Evolutionary conservation across 2,888 invertebrate genomes (phyloP), one percentile per base, ranked within the genome.

Genomic region (Synergus itoensis): DNA sequence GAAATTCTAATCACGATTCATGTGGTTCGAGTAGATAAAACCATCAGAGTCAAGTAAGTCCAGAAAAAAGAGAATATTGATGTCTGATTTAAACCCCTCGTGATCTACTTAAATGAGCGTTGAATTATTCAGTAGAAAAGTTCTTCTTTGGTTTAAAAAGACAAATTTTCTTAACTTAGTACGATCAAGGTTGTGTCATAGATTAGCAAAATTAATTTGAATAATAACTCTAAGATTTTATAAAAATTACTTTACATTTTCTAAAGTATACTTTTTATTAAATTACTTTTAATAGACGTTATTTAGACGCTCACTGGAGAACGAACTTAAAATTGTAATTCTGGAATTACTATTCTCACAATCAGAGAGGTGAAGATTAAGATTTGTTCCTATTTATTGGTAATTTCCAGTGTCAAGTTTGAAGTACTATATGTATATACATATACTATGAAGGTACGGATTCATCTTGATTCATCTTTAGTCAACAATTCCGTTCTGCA

Each of bases 61-160:
- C 18, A 12, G 18, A 65, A 43, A 65, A 43, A 65, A 28, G 18
- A 41, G 4, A 43, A 40, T 53, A 40, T 53, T 53, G 41, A 65
- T 65, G 65, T 18, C 41, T 18, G 40, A 12, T 5, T 65, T 43
- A 65, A 65, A 65, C 41, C 65, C 65, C 43, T 65, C 41, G 18
- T 41, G 43, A 43, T 65, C 65, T 41, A 65, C 65, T 65, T 40
- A 18, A 43, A 43, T 12, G 11, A 65, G 65, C 14, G 43, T 65
- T 65, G 65, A 65, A 65, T 65, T 43, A 65, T 65, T 65, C 65
- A 65, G 41, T 21, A 14, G 65, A 65, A 43, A 41, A 65, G 12
- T 41, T 12, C 41, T 9, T 18, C n/a, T 65, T 41, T 41, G 43
- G 43, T 40, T 65, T 65, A 65, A 41, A 43, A 65, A 18, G 65